Evolutionary conservation across 2,113 vertebrate genomes (phyloP).

Genomic region (Telmatochromis brachygnathus): DNA sequence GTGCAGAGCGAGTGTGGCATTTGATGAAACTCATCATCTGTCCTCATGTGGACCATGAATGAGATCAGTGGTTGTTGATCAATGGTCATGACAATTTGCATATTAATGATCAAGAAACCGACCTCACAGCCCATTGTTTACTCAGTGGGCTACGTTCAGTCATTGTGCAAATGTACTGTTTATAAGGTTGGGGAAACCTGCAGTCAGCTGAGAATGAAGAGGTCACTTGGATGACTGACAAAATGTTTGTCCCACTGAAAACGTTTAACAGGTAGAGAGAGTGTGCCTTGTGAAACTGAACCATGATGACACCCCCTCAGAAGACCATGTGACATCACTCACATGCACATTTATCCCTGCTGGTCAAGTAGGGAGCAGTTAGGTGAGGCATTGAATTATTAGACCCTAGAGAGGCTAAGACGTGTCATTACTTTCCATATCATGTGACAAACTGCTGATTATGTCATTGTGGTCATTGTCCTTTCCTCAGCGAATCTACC

Average conservation of each 20-base stretch:
- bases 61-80: neutral
- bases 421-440: neutral
- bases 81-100: neutral
- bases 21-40: neutral
- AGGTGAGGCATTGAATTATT: neutral
- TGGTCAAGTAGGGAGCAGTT: neutral
- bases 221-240: neutral
- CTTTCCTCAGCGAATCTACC: neutral
- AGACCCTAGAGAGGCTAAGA: neutral
- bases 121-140: neutral
- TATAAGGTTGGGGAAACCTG: neutral
- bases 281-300: neutral
- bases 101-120: neutral
- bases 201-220: neutral
- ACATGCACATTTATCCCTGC: neutral
- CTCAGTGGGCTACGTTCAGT: neutral
- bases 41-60: neutral
- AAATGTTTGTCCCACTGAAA: neutral
- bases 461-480: constrained; percentile 3
- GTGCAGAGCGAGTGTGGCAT: neutral
- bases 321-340: neutral
- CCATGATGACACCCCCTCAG: constrained; percentile 7
- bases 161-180: neutral
- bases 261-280: neutral
- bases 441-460: neutral